Percentiles rank a stretch among this genome's conserved stretches.
Evolutionary conservation across 2,888 invertebrate genomes (phyloP).

Genomic region (Tiliacea aurago): DNA sequence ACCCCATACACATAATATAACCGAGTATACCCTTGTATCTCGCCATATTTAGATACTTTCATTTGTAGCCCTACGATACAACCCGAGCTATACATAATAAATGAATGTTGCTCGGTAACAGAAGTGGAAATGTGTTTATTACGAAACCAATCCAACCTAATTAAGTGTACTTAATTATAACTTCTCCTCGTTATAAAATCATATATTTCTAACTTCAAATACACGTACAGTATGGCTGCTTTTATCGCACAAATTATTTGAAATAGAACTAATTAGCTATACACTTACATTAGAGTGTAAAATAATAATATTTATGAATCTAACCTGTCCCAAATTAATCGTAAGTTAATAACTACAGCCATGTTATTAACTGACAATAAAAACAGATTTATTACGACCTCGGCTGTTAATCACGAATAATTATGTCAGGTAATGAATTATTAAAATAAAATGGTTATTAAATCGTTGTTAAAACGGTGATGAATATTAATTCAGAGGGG

Average conservation of each 20-base stretch:
- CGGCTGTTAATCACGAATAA: constrained; percentile 55
- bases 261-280: background rate
- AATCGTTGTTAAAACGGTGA: constrained; percentile 23
- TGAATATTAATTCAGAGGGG: constrained; percentile 36
- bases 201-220: constrained; percentile 5
- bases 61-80: constrained; percentile 60
- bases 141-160: constrained; percentile 18
- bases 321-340: constrained; percentile 34
- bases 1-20: constrained; percentile 78
- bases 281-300: background rate
- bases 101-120: constrained; percentile 44
- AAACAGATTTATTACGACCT: constrained; percentile 55
- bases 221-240: background rate
- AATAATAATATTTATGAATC: constrained; percentile 37
- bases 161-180: constrained; percentile 38
- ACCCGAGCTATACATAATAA: constrained; percentile 50
- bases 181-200: constrained; percentile 11
- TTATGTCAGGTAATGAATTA: constrained; percentile 46
- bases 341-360: constrained; percentile 41
- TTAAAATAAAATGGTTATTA: constrained; percentile 41
- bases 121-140: constrained; percentile 26
- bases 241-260: background rate
- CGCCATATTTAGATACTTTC: constrained; percentile 65
- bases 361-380: constrained; percentile 60
- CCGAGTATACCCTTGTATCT: constrained; percentile 66